Conservation (phyloP, 1,140 invertebrate species). For the Meloidogyne chitwoodi region DNA sequence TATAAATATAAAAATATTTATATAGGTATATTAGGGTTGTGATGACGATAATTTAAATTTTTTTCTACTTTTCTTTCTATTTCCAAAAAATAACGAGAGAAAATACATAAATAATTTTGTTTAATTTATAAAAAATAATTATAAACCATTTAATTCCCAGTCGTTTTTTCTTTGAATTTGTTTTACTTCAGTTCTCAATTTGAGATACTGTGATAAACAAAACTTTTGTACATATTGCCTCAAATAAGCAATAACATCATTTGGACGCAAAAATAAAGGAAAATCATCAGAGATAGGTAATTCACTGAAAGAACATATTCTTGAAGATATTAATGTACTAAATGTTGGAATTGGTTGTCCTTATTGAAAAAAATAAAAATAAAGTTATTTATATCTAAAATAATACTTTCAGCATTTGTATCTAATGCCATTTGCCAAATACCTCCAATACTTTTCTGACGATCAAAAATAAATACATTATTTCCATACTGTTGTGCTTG, state of each 20-base stretch:
- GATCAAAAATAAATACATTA: conserved; percentile 15
- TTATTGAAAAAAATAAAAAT: not conserved
- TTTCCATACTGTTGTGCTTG: conserved; percentile 15
- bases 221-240: not conserved
- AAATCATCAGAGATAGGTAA: conserved; percentile 13
- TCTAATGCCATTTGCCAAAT: conserved; percentile 16
- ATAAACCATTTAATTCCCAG: conserved; percentile 2
- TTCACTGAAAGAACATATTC: conserved; percentile 19
- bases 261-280: conserved; percentile 8
- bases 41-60: too few species aligned
- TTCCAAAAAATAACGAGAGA: too few species aligned
- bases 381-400: not conserved
- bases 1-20: too few species aligned
- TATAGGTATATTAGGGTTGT: too few species aligned
- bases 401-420: conserved; percentile 16
- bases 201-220: not conserved
- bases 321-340: conserved; percentile 14
- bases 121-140: not conserved
- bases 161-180: not conserved
- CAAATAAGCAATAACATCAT: conserved; percentile 7
- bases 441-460: conserved; percentile 7
- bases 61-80: too few species aligned
- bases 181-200: conserved; percentile 4
- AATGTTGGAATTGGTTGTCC: not conserved
- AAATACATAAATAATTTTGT: not conserved